These are phyloP conservation scores for Ormyrus nitidulus DNA, from an alignment of 2,888 invertebrate species.

Conservation along the genomic window DNA sequence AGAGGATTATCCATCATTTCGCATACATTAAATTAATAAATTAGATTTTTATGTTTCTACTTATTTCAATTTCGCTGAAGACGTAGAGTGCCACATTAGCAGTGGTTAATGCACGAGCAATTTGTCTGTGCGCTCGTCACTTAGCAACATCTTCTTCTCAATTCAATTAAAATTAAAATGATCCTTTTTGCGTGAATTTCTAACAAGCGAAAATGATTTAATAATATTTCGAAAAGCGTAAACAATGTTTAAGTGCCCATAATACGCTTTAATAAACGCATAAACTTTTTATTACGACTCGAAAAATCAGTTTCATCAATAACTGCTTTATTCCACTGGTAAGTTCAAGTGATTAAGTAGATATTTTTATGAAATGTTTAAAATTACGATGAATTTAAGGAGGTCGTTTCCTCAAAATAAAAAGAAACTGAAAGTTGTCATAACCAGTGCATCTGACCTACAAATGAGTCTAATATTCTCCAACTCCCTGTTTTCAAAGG, in stretches of 20 bases:
- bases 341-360: no score
- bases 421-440: slow-evolving; percentile 50
- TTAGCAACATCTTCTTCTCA: no score
- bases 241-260: slow-evolving; percentile 2
- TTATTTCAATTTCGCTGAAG: no score
- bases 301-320: neutral
- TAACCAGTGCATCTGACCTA: slow-evolving; percentile 49
- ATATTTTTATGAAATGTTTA: neutral
- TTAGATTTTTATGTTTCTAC: no score
- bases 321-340: neutral
- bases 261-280: neutral
- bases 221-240: slow-evolving; percentile 11
- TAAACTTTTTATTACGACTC: no score
- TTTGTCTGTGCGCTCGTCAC: no score
- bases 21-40: no score
- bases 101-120: no score
- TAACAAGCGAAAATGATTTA: neutral
- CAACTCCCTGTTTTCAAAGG: slow-evolving; percentile 17
- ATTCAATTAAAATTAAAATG: neutral
- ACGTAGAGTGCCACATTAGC: no score
- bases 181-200: slow-evolving; percentile 13
- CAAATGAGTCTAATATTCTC: slow-evolving; percentile 28
- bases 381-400: slow-evolving; percentile 9
- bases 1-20: no score
- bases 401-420: slow-evolving; percentile 24